These are phyloP conservation scores for Camponotus pennsylvanicus DNA, from an alignment of 1,140 invertebrate genomes.

Conservation along the genomic window DNA sequence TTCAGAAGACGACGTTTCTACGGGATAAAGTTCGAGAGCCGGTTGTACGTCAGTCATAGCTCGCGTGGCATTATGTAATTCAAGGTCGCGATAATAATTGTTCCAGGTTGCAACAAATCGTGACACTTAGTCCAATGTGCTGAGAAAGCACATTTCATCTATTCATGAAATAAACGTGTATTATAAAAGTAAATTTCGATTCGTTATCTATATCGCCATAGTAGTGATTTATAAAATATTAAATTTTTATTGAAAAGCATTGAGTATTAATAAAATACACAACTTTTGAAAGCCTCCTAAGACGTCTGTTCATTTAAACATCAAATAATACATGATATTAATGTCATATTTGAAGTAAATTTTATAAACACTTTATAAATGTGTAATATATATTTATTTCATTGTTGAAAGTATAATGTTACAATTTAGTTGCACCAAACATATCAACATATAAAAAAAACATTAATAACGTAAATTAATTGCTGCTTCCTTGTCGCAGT, in stretches of 20 bases:
- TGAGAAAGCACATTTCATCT: not conserved
- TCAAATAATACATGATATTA: not conserved
- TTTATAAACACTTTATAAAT: not conserved
- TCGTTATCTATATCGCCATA: not conserved
- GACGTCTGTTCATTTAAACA: not conserved
- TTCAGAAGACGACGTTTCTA: not conserved
- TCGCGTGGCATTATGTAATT: constrained; percentile 48
- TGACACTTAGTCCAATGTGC: not conserved
- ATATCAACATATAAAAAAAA: not conserved
- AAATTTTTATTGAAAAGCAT: not conserved
- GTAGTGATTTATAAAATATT: not conserved
- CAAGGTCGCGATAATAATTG: constrained; percentile 43
- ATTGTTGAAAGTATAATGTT: not conserved
- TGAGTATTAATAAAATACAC: not conserved
- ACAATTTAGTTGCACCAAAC: not conserved
- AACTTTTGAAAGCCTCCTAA: not conserved
- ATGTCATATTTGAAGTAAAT: not conserved
- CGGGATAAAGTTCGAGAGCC: constrained; percentile 51
- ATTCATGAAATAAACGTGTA: not conserved
- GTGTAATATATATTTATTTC: not conserved
- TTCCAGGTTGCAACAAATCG: constrained; percentile 30
- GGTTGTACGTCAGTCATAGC: constrained; percentile 24
- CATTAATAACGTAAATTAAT: not conserved
- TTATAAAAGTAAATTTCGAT: constrained; percentile 7
- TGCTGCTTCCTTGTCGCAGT: not conserved